Evolutionary conservation across 2,113 vertebrate genomes (phyloP).

Genomic region (Lathamus discolor): DNA sequence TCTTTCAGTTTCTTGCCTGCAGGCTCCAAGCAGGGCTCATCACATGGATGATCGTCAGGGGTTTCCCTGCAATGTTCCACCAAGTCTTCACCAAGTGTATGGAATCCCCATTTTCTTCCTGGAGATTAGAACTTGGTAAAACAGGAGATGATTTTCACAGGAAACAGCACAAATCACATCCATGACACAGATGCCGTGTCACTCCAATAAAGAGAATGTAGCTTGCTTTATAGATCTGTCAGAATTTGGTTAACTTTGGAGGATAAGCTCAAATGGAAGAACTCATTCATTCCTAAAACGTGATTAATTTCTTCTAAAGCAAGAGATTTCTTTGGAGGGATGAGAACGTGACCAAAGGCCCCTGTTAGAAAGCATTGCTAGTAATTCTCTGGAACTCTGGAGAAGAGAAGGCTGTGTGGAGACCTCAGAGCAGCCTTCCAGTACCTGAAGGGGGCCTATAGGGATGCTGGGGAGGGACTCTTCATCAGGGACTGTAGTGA

Average conservation of each 20-base stretch:
- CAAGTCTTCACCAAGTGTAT: accelerated
- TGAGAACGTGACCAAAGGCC: neutral
- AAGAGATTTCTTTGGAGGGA: neutral
- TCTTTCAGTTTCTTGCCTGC: neutral
- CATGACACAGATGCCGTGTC: neutral
- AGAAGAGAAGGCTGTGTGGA: too few species aligned
- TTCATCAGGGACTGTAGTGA: too few species aligned
- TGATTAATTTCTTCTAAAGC: neutral
- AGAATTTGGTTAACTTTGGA: neutral
- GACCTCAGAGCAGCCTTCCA: too few species aligned
- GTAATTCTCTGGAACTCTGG: neutral
- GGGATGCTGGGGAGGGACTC: too few species aligned
- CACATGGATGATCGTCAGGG: neutral
- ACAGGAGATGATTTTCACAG: neutral
- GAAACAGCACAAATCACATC: neutral
- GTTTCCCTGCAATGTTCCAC: neutral
- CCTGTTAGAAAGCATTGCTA: neutral
- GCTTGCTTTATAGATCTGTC: neutral
- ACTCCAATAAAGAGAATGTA: neutral
- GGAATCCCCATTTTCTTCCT: neutral
- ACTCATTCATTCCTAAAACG: neutral
- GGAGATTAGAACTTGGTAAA: neutral
- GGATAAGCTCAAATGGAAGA: neutral
- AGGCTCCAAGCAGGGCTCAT: neutral
- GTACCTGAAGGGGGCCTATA: too few species aligned